These are phyloP conservation scores for Smutsia gigantea DNA, from an alignment of 2,797 vertebrate genomes.

Conservation along the genomic window DNA sequence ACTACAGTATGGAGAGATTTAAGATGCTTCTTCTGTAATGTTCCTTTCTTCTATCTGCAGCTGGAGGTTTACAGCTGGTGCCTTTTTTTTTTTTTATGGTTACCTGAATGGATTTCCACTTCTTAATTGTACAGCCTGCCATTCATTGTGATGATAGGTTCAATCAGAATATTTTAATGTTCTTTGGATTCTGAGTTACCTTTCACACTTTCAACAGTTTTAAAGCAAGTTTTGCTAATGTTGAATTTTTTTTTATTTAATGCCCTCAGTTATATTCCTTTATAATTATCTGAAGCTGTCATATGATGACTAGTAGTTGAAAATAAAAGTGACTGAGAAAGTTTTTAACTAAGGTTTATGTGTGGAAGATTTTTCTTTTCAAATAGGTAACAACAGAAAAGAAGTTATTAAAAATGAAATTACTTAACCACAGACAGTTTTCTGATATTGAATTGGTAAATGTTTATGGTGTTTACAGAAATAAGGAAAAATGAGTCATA, in stretches of 20 bases:
- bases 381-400: background rate
- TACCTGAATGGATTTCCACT: conserved; percentile 77
- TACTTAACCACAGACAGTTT: background rate
- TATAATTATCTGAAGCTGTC: background rate
- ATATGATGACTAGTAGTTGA: conserved; percentile 20
- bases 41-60: conserved; percentile 76
- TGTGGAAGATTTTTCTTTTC: conserved; percentile 13
- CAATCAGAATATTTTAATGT: conserved; percentile 64
- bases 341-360: background rate
- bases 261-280: background rate
- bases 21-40: conserved; percentile 59
- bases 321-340: conserved; percentile 41
- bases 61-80: conserved; percentile 76
- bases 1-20: conserved; percentile 75
- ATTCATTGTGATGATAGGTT: conserved; percentile 26
- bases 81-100: background rate
- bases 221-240: conserved; percentile 43
- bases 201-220: conserved; percentile 40
- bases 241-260: conserved; percentile 28
- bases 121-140: conserved; percentile 61
- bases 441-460: background rate
- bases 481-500: background rate
- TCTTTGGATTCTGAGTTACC: conserved; percentile 51
- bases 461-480: background rate
- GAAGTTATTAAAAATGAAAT: conserved; percentile 14